Conservation (phyloP, 2,113 vertebrate species). For the Stomatorhinus ivindoensis region DNA sequence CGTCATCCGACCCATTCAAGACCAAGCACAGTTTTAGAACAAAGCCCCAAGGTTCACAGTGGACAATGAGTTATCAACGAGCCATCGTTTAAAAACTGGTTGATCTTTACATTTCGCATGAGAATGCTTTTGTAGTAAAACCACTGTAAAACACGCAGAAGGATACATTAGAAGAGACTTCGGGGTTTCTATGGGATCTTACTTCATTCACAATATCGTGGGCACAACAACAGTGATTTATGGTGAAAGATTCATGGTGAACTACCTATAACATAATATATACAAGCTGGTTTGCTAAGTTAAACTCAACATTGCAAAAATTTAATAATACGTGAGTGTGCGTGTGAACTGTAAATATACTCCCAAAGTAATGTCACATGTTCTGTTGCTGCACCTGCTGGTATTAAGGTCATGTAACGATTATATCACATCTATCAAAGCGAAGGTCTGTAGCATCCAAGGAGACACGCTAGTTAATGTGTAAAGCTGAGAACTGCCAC, state of each 20-base stretch:
- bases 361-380: not conserved
- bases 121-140: not conserved
- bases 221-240: not conserved
- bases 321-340: not conserved
- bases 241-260: not conserved
- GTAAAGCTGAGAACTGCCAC: not conserved
- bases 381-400: not conserved
- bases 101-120: not conserved
- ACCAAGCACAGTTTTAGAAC: conserved; percentile 27
- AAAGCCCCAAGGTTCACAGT: conserved; percentile 20
- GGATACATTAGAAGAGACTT: not conserved
- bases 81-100: not conserved
- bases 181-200: not conserved
- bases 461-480: conserved; percentile 2
- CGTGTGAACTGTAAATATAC: not conserved
- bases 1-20: conserved; percentile 32
- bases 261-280: not conserved
- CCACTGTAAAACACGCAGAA: not conserved
- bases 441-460: conserved; percentile 2
- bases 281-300: not conserved
- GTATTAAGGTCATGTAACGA: not conserved
- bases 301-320: not conserved
- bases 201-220: not conserved
- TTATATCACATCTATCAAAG: conserved; percentile 12
- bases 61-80: not conserved